These are phyloP conservation scores for Sprattus sprattus DNA, from an alignment of 2,113 vertebrate genomes.

Conservation along the genomic window DNA sequence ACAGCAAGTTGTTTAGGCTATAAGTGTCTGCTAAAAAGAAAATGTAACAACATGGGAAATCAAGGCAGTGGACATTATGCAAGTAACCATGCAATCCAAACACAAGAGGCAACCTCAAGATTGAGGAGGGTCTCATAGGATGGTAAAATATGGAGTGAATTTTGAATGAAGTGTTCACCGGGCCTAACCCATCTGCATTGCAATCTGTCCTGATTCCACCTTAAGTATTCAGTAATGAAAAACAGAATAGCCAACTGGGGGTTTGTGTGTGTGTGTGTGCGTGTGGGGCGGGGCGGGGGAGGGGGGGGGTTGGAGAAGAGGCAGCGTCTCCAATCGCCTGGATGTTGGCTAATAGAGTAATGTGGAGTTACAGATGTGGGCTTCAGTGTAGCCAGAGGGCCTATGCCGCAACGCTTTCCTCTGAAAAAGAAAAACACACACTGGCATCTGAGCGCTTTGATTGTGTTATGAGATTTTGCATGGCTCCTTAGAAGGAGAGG, in stretches of 20 bases:
- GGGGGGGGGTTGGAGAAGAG: background rate
- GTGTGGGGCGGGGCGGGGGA: no score
- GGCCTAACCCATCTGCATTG: background rate
- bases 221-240: constrained; percentile 1
- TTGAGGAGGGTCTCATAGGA: background rate
- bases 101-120: background rate
- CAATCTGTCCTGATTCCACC: background rate
- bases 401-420: background rate
- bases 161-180: background rate
- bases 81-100: background rate
- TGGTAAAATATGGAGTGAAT: background rate
- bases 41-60: background rate
- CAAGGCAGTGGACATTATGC: background rate
- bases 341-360: background rate
- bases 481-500: constrained; percentile 20
- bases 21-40: background rate
- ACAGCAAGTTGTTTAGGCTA: background rate
- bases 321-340: constrained; percentile 1
- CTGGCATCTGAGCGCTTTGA: background rate
- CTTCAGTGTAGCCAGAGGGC: background rate
- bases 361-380: background rate
- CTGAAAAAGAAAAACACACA: background rate
- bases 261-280: no score
- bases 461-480: constrained; percentile 21
- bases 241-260: background rate